Evolutionary conservation across 2,888 invertebrate species (phyloP).

Genomic region (Sarcophaga variegata): DNA sequence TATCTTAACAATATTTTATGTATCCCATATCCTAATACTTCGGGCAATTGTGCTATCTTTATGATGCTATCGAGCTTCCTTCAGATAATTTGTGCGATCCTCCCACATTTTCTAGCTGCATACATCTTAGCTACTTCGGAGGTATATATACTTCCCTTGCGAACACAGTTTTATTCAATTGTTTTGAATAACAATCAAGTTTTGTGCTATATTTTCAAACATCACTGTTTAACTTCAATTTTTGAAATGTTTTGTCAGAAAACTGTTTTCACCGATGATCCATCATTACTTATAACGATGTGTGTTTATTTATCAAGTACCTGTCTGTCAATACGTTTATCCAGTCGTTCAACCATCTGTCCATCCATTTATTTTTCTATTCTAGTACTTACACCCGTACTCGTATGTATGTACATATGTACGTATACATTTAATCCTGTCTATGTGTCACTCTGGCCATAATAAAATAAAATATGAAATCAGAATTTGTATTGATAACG

Average conservation of each 20-base stretch:
- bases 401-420: background rate
- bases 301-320: constrained; percentile 23
- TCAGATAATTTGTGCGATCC: too few relatives aligned
- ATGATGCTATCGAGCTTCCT: too few relatives aligned
- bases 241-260: constrained; percentile 1
- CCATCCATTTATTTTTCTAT: background rate
- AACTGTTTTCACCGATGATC: constrained; percentile 14
- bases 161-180: too few relatives aligned
- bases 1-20: too few relatives aligned
- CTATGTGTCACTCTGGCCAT: background rate
- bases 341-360: background rate
- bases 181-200: too few relatives aligned
- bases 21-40: too few relatives aligned
- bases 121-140: too few relatives aligned
- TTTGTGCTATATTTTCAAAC: too few relatives aligned
- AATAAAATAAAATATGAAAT: background rate
- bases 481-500: background rate
- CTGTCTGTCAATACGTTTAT: background rate
- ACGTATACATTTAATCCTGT: background rate
- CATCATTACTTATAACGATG: constrained; percentile 11
- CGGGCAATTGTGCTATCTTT: too few relatives aligned
- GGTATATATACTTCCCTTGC: too few relatives aligned
- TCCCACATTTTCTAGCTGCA: too few relatives aligned
- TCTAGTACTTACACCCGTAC: background rate
- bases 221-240: background rate